Conservation (phyloP, 2,888 invertebrate species). For the Pollenia labialis region DNA sequence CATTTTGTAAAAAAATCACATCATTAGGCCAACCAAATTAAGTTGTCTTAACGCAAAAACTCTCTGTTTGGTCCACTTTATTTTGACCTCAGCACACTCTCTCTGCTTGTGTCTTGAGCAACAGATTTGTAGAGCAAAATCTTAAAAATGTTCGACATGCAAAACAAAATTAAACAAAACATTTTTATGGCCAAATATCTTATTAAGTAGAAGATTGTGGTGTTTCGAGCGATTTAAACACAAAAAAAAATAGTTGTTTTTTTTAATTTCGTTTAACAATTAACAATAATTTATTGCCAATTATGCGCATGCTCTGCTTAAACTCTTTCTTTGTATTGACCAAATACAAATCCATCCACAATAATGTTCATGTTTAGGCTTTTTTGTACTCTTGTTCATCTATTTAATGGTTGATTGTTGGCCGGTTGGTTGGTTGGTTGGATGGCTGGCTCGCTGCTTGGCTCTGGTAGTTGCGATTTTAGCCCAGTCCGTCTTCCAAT, state of each 20-base stretch:
- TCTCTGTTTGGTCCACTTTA: slow-evolving; percentile 5
- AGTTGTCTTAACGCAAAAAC: too few species aligned
- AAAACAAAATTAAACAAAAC: slow-evolving; percentile 57
- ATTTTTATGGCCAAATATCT: slow-evolving; percentile 35
- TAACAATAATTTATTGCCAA: slow-evolving; percentile 76
- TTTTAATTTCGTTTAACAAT: slow-evolving; percentile 70
- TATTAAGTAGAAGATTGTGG: not conserved
- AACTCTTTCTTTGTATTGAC: slow-evolving; percentile 46
- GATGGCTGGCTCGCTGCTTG: not conserved
- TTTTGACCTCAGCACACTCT: slow-evolving; percentile 7
- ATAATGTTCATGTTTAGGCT: slow-evolving; percentile 45
- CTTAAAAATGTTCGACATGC: slow-evolving; percentile 54
- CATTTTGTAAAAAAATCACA: too few species aligned
- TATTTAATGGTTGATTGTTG: slow-evolving; percentile 43
- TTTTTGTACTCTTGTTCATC: not conserved
- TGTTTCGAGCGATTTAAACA: slow-evolving; percentile 4
- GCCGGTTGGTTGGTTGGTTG: slow-evolving; percentile 17
- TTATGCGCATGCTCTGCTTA: slow-evolving; percentile 74
- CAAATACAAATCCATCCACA: slow-evolving; percentile 61
- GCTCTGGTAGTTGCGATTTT: slow-evolving; percentile 25
- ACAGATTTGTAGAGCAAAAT: slow-evolving; percentile 47
- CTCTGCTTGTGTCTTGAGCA: not conserved
- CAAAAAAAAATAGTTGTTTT: slow-evolving; percentile 12
- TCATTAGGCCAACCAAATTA: too few species aligned
- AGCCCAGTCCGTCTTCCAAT: slow-evolving; percentile 23